phyloP scores from a whole-genome alignment of 2,797 vertebrate genomes.

The Orientallactaga sibirica region DNA sequence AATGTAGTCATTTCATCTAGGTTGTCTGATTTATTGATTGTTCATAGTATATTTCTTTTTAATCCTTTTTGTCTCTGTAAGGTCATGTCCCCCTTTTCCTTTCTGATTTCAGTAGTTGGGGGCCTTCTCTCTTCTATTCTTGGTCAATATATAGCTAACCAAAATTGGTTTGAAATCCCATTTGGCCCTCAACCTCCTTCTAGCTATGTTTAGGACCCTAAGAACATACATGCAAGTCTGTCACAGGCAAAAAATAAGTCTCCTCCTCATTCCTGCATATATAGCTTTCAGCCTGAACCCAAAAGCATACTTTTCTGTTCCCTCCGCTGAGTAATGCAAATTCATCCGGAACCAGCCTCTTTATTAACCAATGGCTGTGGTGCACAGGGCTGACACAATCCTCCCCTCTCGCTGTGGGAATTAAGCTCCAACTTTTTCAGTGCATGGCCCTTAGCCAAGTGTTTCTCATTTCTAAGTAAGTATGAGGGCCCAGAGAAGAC shows the following conservation, averaged over 20 bases:
- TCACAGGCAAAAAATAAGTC: constrained; percentile 47
- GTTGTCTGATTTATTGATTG: constrained; percentile 39
- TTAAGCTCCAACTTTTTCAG: constrained; percentile 58
- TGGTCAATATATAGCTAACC: neutral
- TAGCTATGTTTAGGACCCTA: constrained; percentile 45
- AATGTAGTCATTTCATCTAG: constrained; percentile 54
- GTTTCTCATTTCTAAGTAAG: constrained; percentile 64
- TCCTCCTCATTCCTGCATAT: constrained; percentile 29
- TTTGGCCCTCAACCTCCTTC: constrained; percentile 50
- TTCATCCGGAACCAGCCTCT: constrained; percentile 37
- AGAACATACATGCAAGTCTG: constrained; percentile 25
- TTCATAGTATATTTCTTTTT: constrained; percentile 55
- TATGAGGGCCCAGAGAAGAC: constrained; percentile 25
- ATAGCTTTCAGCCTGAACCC: constrained; percentile 37
- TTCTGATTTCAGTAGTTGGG: constrained; percentile 55
- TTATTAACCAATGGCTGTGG: constrained; percentile 2
- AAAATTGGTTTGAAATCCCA: constrained; percentile 42
- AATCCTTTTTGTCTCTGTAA: constrained; percentile 54
- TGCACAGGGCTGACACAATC: constrained; percentile 9
- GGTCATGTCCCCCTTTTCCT: neutral
- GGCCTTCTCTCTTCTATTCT: constrained; percentile 52
- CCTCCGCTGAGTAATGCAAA: constrained; percentile 43
- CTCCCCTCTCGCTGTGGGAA: constrained; percentile 26
- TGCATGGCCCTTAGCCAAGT: constrained; percentile 29
- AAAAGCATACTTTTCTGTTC: constrained; percentile 15